Conservation (phyloP, 2,113 vertebrate species). For the Paraplagusia blochii region DNA sequence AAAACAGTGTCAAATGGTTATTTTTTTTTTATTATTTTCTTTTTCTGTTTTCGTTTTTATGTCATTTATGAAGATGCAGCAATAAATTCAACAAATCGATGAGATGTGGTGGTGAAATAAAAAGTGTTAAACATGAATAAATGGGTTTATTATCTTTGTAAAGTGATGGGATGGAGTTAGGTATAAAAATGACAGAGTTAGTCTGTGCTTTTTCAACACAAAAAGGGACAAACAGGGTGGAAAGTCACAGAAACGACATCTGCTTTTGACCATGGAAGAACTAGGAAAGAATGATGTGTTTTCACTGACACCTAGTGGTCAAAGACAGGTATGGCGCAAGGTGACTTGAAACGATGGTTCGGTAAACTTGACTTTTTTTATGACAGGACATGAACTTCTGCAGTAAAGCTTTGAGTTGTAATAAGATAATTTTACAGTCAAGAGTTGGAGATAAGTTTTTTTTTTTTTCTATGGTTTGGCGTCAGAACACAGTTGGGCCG, state of each 20-base stretch:
- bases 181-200: slow-evolving; percentile 53
- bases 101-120: slow-evolving; percentile 25
- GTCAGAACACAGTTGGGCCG: slow-evolving; percentile 14
- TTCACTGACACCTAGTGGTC: slow-evolving; percentile 78
- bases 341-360: slow-evolving; percentile 54
- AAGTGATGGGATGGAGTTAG: slow-evolving; percentile 32
- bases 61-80: slow-evolving; percentile 40
- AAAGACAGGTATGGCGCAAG: slow-evolving; percentile 43
- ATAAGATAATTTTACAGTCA: neutral
- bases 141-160: slow-evolving; percentile 28
- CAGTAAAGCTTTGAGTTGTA: slow-evolving; percentile 49
- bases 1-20: slow-evolving; percentile 74
- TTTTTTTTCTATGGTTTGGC: slow-evolving; percentile 26
- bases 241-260: slow-evolving; percentile 54
- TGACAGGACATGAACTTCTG: slow-evolving; percentile 29
- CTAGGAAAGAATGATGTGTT: slow-evolving; percentile 72
- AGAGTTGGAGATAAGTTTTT: slow-evolving; percentile 9
- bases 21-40: slow-evolving; percentile 35
- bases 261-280: slow-evolving; percentile 78
- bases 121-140: slow-evolving; percentile 51
- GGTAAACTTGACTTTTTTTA: slow-evolving; percentile 43
- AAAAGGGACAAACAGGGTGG: slow-evolving; percentile 55
- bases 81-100: slow-evolving; percentile 38
- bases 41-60: slow-evolving; percentile 47
- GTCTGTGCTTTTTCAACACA: slow-evolving; percentile 57